Base-by-base conservation (phyloP, 2,888 invertebrate genomes). In the Bugula neritina region DNA sequence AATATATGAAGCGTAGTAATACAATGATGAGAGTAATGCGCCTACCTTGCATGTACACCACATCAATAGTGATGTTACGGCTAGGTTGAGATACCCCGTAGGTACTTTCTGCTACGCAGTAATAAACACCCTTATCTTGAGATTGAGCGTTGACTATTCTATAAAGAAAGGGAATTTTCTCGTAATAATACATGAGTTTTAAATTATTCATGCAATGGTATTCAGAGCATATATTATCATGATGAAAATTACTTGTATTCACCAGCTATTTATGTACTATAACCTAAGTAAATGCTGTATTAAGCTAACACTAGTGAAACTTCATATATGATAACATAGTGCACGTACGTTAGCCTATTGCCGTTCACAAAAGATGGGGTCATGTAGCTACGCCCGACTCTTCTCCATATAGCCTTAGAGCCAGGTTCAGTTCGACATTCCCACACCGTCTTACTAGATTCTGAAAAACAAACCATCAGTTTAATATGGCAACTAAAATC, bases 41-140 rank as follows among this genome's bases (percentile, higher is more conserved):
- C n/a, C 43, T 43, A 43, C 43, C 43, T 43, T 43, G 10, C 17
- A 5, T 43, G 43, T 43, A 43, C 43, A 43, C 43, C 5, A 43
- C 43, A 17, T 43, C 43, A 43, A 43, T 43, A 25, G 63, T 63
- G 27, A 63, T 31, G 31, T 63, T 63, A 29, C 34, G 2, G 31
- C 63, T 63, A 31, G 63, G 63, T 10, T 13, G 2, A 17, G 63
- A 63, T 27, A 25, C 63, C 3, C 63, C 63, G 31, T 21, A 21
- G 17, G 27, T 31, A 63, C 31, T 63, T 3, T 13, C 31, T 25
- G 63, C 63, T n/a, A 63, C 31, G n/a, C 63, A 63, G 34, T 63
- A 63, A n/a, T 63, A 63, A 10, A 31, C 25, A 31, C 31, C 63
- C 13, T 13, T 63, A 31, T 63, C 63, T 5, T 17, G 3, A 3